These are phyloP conservation scores for Monodelphis domestica DNA, from an alignment of 2,797 vertebrate species.

Conservation along the genomic window DNA sequence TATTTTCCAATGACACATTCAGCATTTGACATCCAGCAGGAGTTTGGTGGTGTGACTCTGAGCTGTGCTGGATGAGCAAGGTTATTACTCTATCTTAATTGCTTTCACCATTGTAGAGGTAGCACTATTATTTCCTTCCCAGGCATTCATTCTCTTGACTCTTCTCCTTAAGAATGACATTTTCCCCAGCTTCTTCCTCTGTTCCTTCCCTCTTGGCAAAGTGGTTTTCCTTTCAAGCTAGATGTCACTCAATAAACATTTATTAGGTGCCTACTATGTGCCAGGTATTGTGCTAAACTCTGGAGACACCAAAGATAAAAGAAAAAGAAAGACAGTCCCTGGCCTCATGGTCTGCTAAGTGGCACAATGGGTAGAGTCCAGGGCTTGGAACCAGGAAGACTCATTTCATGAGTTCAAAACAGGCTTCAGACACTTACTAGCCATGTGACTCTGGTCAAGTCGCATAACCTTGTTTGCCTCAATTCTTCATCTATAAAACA, in stretches of 20 bases:
- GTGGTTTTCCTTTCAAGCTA: neutral
- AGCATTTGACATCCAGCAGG: neutral
- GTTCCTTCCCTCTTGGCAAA: neutral
- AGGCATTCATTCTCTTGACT: neutral
- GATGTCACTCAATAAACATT: neutral
- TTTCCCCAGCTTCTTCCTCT: neutral
- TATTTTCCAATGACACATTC: conserved; percentile 16
- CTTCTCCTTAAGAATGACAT: neutral
- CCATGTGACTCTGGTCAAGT: too few species aligned
- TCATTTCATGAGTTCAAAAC: too few species aligned
- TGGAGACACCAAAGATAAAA: neutral
- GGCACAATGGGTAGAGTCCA: too few species aligned
- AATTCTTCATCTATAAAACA: too few species aligned
- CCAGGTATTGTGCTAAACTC: neutral
- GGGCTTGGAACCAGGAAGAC: too few species aligned
- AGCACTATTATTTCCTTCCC: neutral
- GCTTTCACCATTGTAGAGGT: neutral
- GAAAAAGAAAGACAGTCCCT: neutral
- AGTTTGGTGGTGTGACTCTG: neutral
- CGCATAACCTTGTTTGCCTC: too few species aligned
- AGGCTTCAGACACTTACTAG: too few species aligned
- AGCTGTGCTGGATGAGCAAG: neutral
- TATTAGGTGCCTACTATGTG: neutral
- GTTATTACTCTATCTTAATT: neutral
- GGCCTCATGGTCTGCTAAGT: neutral